Evolutionary conservation across 1,140 invertebrate genomes (phyloP).

Genomic region (Drosophila sturtevanti): DNA sequence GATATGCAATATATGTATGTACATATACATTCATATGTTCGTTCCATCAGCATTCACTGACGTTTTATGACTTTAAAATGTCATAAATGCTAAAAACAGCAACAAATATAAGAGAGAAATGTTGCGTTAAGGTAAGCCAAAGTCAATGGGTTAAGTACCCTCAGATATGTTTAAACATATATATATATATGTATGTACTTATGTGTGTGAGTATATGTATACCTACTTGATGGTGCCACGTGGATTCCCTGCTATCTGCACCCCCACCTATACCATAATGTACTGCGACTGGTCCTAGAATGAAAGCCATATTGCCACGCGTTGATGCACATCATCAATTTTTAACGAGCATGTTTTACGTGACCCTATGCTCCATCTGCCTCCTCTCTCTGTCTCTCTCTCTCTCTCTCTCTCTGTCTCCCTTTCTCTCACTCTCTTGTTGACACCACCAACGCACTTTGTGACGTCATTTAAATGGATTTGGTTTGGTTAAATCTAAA

Average conservation of each 20-base stretch:
- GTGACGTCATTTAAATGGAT: constrained; percentile 49
- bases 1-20: neutral
- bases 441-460: constrained; percentile 10
- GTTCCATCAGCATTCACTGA: too few relatives aligned
- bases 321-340: constrained; percentile 79
- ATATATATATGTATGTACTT: too few relatives aligned
- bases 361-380: constrained; percentile 35
- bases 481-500: neutral
- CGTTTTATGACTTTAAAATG: constrained; percentile 71
- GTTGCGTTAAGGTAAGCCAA: constrained; percentile 46
- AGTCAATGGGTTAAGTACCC: constrained; percentile 60
- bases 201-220: neutral
- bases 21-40: too few relatives aligned
- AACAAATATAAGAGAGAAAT: constrained; percentile 33
- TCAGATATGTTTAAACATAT: neutral
- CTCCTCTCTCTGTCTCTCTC: neutral
- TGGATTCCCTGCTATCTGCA: neutral
- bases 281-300: constrained; percentile 43
- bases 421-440: neutral
- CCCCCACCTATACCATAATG: neutral
- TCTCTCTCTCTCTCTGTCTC: neutral
- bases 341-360: constrained; percentile 74
- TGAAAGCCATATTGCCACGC: constrained; percentile 51
- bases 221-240: constrained; percentile 7
- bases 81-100: constrained; percentile 63